phyloP scores from a whole-genome alignment of 2,797 vertebrate species.

The Meda fulgida region DNA sequence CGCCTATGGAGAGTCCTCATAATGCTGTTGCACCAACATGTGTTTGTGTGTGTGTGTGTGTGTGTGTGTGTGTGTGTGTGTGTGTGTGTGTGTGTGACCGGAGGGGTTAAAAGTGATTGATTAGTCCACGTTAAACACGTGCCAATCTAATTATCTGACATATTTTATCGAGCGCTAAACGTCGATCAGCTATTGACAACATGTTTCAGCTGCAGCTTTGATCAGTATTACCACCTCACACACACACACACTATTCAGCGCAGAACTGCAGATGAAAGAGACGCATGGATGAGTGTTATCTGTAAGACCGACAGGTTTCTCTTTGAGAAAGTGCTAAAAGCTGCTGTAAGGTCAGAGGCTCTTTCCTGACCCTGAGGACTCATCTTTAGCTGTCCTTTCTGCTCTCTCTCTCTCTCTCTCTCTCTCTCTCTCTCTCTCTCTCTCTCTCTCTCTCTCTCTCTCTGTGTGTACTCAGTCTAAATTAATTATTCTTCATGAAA shows the following conservation, averaged over 20 bases:
- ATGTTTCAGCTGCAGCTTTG: slow-evolving; percentile 24
- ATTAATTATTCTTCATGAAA: slow-evolving; percentile 11
- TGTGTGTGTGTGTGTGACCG: neutral
- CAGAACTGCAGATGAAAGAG: neutral
- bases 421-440: neutral
- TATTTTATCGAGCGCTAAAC: slow-evolving; percentile 33
- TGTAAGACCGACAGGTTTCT: neutral
- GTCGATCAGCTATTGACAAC: slow-evolving; percentile 37
- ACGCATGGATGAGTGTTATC: neutral
- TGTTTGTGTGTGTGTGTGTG: no score
- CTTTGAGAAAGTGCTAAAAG: slow-evolving; percentile 20
- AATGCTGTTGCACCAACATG: no score
- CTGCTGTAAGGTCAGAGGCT: neutral
- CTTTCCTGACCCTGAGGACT: slow-evolving; percentile 11
- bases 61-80: no score
- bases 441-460: neutral
- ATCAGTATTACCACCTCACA: neutral
- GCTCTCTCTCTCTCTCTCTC: neutral
- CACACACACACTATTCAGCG: neutral
- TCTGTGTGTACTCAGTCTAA: neutral
- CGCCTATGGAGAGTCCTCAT: no score
- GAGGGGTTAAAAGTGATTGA: slow-evolving; percentile 37
- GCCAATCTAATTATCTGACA: slow-evolving; percentile 33
- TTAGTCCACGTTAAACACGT: slow-evolving; percentile 31
- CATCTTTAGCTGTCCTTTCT: neutral